Percentiles rank a stretch among this genome's conserved stretches.
Conservation (phyloP, 92 coral and sea anemone species). For the Parazoanthus swiftii region DNA sequence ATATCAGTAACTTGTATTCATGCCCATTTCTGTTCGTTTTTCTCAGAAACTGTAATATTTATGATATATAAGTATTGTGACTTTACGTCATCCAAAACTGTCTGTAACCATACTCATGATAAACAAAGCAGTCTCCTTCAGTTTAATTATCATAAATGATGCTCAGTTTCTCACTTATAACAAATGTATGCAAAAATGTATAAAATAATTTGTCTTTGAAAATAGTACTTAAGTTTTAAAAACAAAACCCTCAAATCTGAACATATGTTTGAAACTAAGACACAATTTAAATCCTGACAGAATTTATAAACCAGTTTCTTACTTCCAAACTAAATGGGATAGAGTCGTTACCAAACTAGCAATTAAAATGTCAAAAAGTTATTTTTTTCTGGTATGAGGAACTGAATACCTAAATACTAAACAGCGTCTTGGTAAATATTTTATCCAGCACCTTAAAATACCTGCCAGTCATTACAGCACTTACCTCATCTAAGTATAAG, state of each 20-base stretch:
- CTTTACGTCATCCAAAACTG: too few relatives aligned
- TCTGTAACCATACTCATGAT: too few relatives aligned
- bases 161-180: too few relatives aligned
- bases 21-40: too few relatives aligned
- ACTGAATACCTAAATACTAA: too few relatives aligned
- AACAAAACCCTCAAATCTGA: background rate
- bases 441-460: background rate
- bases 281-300: background rate
- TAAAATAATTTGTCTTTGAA: background rate
- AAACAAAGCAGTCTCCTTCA: too few relatives aligned
- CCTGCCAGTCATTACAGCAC: background rate
- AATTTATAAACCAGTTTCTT: background rate
- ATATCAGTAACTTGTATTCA: too few relatives aligned
- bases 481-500: constrained; percentile 93
- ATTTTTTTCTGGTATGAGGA: background rate
- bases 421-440: background rate
- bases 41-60: too few relatives aligned
- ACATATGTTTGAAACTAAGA: background rate
- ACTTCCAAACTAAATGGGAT: background rate
- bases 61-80: too few relatives aligned
- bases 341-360: background rate
- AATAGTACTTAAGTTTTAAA: background rate
- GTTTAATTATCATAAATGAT: too few relatives aligned
- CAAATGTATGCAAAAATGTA: background rate
- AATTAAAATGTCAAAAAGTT: constrained; percentile 1